Evolutionary conservation across 1,140 invertebrate species (phyloP).

Genomic region (Pentalonia nigronervosa): DNA sequence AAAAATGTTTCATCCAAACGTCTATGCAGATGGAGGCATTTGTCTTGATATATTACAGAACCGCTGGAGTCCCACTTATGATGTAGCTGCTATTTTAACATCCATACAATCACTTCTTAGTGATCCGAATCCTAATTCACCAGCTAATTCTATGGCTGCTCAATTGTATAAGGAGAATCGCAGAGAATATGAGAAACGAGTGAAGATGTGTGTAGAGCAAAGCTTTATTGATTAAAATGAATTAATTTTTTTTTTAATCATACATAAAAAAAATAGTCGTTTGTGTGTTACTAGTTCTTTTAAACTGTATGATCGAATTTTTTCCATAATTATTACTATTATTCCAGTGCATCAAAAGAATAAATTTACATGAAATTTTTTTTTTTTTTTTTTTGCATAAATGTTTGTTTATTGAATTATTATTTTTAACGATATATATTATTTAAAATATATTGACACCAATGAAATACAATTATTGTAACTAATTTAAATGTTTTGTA

Average conservation of each 20-base stretch:
- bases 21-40: slow-evolving; percentile 99
- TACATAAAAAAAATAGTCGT: background rate
- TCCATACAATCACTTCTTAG: slow-evolving; percentile 84
- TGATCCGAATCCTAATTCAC: slow-evolving; percentile 96
- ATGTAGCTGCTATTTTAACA: slow-evolving; percentile 98
- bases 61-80: slow-evolving; percentile 99
- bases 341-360: background rate
- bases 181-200: slow-evolving; percentile 94
- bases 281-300: background rate
- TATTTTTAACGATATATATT: background rate
- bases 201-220: slow-evolving; percentile 95
- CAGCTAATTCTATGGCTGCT: slow-evolving; percentile 94
- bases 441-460: background rate
- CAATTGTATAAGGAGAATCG: slow-evolving; percentile 95
- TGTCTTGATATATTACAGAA: slow-evolving; percentile 99
- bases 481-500: slow-evolving; percentile 18
- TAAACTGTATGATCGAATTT: background rate
- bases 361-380: background rate
- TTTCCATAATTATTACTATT: background rate
- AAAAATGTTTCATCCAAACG: slow-evolving; percentile 99
- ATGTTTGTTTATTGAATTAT: background rate
- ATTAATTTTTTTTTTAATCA: background rate
- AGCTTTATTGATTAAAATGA: slow-evolving; percentile 85
- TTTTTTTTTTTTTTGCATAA: background rate
- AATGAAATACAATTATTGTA: background rate